Evolutionary conservation across 1,140 invertebrate species (phyloP), one percentile per base, ranked within the genome.

Genomic region (Orchesella cincta): DNA sequence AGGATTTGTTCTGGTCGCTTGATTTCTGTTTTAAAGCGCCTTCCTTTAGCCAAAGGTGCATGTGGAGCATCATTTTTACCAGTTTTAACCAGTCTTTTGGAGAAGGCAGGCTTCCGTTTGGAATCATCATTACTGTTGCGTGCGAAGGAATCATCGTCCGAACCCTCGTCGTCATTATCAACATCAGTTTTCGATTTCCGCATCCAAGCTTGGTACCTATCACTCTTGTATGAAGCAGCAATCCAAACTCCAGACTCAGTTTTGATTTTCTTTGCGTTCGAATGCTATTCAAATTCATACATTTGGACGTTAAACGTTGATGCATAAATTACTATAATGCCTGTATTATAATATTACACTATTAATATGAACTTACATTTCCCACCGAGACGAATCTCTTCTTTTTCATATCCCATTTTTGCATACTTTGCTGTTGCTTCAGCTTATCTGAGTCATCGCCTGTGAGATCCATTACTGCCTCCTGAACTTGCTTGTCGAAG

Each of bases 221-320:
- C 92, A 70, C 93, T 93, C 86, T 98, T 98, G 85, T 95, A 99
- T 0, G 93, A 93, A 0, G 96, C 95, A 1, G 95, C 91, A 82
- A 99, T 96, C 91, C 94, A 94, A 0, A 89, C 90, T 14, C 97
- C 97, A 74, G 94, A 96, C 86, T 99, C 97, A 1, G 97, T 98
- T 79, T 91, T 92, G 80, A 99, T 97, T 86, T 94, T 96, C 67
- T 91, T 92, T 26, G 87, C 85, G 78, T 90, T 90, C 0, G 86
- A 83, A 83, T 91, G 88, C 85, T 86, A 71, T 83, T 84, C 46
- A 77, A 81, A 73, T 73, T 29, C 29, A 46, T 70, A 33, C 35
- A 62, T 23, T 36, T 12, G 26, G 67, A 51, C 35, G 0, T 23
- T 52, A 20, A 31, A 57, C n/a, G n/a, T n/a, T n/a, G n/a, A n/a